Evolutionary conservation across 2,113 vertebrate species (phyloP).

Genomic region (Egretta garzetta): DNA sequence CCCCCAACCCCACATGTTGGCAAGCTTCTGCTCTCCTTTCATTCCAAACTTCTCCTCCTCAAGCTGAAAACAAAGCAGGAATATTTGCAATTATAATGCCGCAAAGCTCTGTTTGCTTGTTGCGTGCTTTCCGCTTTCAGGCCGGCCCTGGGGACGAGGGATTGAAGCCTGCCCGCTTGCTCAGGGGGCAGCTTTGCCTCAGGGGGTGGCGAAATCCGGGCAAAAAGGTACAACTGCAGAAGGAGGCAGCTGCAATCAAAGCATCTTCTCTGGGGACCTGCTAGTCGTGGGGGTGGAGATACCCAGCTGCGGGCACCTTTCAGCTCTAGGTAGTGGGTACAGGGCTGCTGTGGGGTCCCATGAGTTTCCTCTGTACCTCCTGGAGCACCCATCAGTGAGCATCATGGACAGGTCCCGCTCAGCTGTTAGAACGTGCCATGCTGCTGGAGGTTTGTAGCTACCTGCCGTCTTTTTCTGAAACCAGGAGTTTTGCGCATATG

Average conservation of each 20-base stretch:
- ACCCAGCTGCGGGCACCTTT: neutral
- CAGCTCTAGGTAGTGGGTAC: neutral
- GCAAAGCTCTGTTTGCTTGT: conserved; percentile 15
- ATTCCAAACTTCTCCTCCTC: conserved; percentile 15
- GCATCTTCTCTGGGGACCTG: neutral
- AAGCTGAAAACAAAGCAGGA: conserved; percentile 55
- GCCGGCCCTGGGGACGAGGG: neutral
- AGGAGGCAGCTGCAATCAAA: neutral
- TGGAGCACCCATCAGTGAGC: neutral
- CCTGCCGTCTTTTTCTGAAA: neutral
- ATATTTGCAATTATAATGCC: conserved; percentile 64
- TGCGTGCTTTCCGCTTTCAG: conserved; percentile 7
- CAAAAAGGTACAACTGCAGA: conserved; percentile 1
- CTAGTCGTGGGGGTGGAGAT: neutral
- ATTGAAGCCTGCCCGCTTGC: conserved; percentile 12
- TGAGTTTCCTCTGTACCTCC: neutral
- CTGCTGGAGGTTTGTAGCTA: neutral
- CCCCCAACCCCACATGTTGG: neutral
- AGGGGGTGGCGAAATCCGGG: neutral
- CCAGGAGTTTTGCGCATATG: neutral
- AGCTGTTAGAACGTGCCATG: neutral
- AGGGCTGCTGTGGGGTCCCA: neutral
- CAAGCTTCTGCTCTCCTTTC: conserved; percentile 43
- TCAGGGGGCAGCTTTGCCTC: neutral
- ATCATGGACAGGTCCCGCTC: neutral